Base-by-base conservation (phyloP, 1,140 invertebrate genomes). In the Gonatopus flavifemur region DNA sequence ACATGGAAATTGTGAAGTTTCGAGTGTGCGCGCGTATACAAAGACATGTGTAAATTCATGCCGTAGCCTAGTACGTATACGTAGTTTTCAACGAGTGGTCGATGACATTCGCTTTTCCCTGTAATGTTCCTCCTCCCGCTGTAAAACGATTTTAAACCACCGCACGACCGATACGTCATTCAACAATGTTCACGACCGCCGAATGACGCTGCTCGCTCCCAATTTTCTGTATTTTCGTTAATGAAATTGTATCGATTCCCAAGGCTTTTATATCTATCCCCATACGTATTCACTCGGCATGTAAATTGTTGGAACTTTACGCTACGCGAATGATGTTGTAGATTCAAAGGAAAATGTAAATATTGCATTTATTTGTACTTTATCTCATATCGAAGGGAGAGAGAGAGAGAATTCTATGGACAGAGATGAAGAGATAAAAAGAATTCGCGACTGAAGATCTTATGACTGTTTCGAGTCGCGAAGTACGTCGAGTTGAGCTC, bases 101-200 rank as follows among this genome's bases (percentile, higher is more conserved):
- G 57, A 57, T 57, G 62, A 72, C 71, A 72, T 60, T 64, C 70
- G 65, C 70, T 72, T 67, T 45, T n/a, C n/a, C n/a, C n/a, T n/a
- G n/a, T n/a, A n/a, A n/a, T n/a, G n/a, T n/a, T n/a, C n/a, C n/a
- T n/a, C 64, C 64, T 62, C 46, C 49, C 47, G 39, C 47, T 71
- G 69, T 71, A 68, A 71, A 72, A 72, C 56, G 52, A 66, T 63
- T 66, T 67, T 51, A 71, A 72, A 70, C 64, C 64, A 74, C 64
- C 69, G 51, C 68, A 64, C 63, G 62, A 64, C 64, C 69, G 65
- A 70, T 70, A 67, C 67, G 68, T 72, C 70, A 69, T 72, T 66
- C 62, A 48, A 46, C 55, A 53, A 56, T 52, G 52, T 56, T 55
- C 59, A 49, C 54, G 45, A 55, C 33, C 44, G 46, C 24, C 35